phyloP scores from a whole-genome alignment of 2,797 vertebrate species.

The Lacerta viridis region DNA sequence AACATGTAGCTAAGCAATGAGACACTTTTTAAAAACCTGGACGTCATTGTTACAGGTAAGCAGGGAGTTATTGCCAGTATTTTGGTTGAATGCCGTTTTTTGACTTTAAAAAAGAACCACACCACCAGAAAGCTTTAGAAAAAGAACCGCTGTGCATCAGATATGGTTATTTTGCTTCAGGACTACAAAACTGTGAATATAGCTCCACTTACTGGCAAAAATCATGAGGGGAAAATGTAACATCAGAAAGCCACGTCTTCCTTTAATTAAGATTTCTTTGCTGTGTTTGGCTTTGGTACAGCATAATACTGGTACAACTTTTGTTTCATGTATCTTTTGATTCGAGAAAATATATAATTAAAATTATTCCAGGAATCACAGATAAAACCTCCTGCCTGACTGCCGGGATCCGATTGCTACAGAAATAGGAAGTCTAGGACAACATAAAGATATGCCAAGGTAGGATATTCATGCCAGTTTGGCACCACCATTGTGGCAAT shows the following conservation, averaged over 20 bases:
- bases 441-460: neutral
- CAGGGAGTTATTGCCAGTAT: constrained; percentile 50
- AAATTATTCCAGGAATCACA: neutral
- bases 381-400: neutral
- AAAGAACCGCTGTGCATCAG: neutral
- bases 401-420: neutral
- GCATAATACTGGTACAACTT: neutral
- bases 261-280: neutral
- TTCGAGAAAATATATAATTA: neutral
- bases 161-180: neutral
- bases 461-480: neutral
- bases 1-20: neutral
- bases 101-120: constrained; percentile 30
- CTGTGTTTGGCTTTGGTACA: neutral
- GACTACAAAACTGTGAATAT: constrained; percentile 51
- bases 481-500: neutral
- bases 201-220: constrained; percentile 72
- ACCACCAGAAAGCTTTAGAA: constrained; percentile 38
- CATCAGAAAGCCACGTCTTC: neutral
- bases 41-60: constrained; percentile 31
- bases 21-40: neutral
- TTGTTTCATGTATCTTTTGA: neutral
- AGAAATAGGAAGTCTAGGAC: neutral
- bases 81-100: constrained; percentile 46
- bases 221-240: neutral